These are phyloP conservation scores for Edolisoma coerulescens DNA, from an alignment of 2,113 vertebrate species.

Conservation along the genomic window DNA sequence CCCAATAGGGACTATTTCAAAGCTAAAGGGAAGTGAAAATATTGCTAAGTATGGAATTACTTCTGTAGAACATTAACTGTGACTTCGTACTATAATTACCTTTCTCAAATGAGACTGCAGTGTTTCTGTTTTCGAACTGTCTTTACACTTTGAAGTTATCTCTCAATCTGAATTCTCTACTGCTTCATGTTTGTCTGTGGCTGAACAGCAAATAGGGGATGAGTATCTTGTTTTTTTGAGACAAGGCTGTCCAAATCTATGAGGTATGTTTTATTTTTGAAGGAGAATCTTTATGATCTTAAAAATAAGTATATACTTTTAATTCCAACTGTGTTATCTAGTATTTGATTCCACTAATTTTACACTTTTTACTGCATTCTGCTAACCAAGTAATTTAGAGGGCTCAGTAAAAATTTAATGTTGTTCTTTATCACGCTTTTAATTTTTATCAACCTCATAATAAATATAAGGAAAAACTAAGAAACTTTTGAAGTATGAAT, in stretches of 20 bases:
- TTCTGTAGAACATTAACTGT: neutral
- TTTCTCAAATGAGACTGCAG: neutral
- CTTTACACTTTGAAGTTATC: neutral
- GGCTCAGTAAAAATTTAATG: neutral
- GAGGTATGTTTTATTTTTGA: neutral
- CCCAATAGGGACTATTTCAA: neutral
- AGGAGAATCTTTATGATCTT: neutral
- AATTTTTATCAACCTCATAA: neutral
- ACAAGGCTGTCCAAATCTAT: neutral
- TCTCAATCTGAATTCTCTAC: neutral
- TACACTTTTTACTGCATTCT: neutral
- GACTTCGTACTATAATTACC: neutral
- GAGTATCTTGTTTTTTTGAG: neutral
- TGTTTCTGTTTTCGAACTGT: neutral
- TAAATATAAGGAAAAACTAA: neutral
- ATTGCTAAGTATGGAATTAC: neutral
- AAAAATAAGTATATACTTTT: neutral
- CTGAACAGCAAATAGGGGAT: neutral
- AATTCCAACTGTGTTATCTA: neutral
- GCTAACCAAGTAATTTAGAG: neutral
- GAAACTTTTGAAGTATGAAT: neutral
- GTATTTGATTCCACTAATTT: neutral
- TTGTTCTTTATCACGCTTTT: neutral
- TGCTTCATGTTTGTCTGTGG: neutral
- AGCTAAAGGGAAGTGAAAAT: neutral